A percentile compares a stretch with the other conserved stretches of the same genome.
phyloP scores from a whole-genome alignment of 2,113 vertebrate genomes.

The Colaptes auratus region DNA sequence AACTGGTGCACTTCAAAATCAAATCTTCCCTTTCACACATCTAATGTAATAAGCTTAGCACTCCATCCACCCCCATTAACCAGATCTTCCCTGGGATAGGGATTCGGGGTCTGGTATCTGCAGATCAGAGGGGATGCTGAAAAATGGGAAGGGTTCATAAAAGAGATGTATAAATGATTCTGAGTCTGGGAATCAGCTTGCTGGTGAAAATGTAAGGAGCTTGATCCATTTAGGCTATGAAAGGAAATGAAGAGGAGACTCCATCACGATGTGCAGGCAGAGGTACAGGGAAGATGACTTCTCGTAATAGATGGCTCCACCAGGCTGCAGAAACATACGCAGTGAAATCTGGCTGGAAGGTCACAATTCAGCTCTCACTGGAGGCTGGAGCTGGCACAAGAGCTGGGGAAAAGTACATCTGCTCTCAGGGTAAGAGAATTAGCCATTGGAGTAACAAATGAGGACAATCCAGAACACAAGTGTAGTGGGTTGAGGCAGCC shows the following conservation, averaged over 20 bases:
- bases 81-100: not conserved
- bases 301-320: not conserved
- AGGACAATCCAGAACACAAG: not conserved
- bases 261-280: not conserved
- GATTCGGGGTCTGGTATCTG: not conserved
- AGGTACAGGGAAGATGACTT: not conserved
- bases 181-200: not conserved
- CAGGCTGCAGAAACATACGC: not conserved
- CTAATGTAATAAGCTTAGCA: not conserved
- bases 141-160: not conserved
- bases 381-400: not conserved
- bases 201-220: not conserved
- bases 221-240: not conserved
- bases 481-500: no score
- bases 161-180: not conserved
- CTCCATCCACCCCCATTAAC: not conserved
- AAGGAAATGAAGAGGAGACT: not conserved
- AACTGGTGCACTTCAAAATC: not conserved
- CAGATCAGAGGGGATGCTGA: not conserved
- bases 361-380: not conserved
- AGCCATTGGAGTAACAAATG: not conserved
- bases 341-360: not conserved
- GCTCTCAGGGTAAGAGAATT: not conserved
- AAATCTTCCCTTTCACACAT: not conserved
- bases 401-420: not conserved